Evolutionary conservation across 2,113 vertebrate genomes (phyloP).

Genomic region (Corythornis madagascariensis): DNA sequence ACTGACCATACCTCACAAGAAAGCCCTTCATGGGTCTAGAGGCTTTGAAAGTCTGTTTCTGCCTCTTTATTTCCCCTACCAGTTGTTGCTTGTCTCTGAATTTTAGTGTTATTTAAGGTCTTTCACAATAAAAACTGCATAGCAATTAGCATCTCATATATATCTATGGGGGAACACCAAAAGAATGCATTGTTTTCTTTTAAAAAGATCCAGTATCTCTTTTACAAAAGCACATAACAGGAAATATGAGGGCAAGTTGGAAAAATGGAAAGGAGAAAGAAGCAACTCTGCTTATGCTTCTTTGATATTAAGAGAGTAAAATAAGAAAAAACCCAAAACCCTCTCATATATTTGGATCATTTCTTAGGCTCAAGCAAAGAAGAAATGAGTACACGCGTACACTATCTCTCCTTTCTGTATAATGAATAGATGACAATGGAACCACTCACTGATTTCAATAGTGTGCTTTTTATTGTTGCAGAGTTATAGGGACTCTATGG

Average conservation of each 20-base stretch:
- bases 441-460: not conserved
- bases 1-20: not conserved
- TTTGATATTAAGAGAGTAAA: not conserved
- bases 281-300: not conserved
- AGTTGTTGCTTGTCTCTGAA: not conserved
- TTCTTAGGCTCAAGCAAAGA: not conserved
- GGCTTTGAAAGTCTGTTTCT: not conserved
- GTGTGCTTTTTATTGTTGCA: not conserved
- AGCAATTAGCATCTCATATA: not conserved
- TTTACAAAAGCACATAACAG: not conserved
- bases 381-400: not conserved
- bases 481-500: not conserved
- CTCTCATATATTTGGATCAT: not conserved
- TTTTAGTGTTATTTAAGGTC: not conserved
- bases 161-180: not conserved
- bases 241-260: not conserved
- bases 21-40: not conserved
- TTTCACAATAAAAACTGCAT: not conserved
- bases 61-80: not conserved
- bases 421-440: not conserved
- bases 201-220: not conserved
- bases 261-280: not conserved
- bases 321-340: not conserved
- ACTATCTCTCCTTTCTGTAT: not conserved
- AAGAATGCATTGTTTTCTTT: not conserved